phyloP scores from a whole-genome alignment of 2,888 invertebrate species.

The Patella pellucida region DNA sequence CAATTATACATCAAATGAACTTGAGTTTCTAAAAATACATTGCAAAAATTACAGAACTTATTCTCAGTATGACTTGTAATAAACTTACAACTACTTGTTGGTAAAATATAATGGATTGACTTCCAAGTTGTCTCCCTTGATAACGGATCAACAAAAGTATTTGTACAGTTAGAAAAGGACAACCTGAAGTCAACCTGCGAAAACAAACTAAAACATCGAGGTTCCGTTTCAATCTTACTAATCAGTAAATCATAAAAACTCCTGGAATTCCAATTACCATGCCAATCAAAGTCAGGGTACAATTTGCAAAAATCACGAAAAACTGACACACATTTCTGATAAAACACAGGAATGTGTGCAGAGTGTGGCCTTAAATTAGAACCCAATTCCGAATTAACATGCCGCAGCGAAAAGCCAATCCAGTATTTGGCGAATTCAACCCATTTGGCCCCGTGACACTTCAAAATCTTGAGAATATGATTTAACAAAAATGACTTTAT shows the following conservation, averaged over 20 bases:
- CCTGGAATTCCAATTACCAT: not conserved
- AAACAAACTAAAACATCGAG: not conserved
- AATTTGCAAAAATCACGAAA: not conserved
- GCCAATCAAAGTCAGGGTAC: not conserved
- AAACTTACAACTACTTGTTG: not conserved
- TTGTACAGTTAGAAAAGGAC: not conserved
- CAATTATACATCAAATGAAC: not conserved
- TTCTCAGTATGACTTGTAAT: not conserved
- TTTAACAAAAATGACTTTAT: conserved; percentile 20
- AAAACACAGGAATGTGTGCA: conserved; percentile 20
- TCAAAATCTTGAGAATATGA: conserved; percentile 28
- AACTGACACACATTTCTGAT: not conserved
- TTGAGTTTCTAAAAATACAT: not conserved
- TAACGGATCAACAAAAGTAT: not conserved
- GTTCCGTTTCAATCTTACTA: not conserved
- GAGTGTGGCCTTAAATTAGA: conserved; percentile 29
- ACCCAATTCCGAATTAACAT: conserved; percentile 12
- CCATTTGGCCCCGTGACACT: conserved; percentile 23
- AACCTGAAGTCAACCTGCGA: not conserved
- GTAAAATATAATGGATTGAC: not conserved
- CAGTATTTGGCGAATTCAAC: conserved; percentile 31
- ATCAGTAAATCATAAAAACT: conserved; percentile 7
- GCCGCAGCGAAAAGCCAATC: conserved; percentile 26
- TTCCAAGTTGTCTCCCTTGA: not conserved
- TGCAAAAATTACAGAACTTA: not conserved